Conservation (phyloP, 2,888 invertebrate species). For the Synanthedon andrenaeformis region DNA sequence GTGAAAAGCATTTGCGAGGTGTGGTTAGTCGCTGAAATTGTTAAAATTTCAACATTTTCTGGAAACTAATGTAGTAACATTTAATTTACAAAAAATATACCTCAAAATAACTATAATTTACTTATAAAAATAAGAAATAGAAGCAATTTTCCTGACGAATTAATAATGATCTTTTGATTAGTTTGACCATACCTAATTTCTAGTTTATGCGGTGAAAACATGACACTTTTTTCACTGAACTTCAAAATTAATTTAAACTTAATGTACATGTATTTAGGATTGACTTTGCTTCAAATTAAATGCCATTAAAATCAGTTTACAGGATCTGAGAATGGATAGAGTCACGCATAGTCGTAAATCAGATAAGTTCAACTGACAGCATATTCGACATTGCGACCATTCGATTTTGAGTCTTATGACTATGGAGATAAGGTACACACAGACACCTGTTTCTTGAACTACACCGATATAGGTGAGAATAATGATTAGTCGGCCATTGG, state of each 20-base stretch:
- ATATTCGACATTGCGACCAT: not conserved
- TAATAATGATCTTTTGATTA: slow-evolving; percentile 54
- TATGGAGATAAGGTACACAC: not conserved
- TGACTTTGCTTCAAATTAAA: slow-evolving; percentile 27
- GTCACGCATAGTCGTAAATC: slow-evolving; percentile 60
- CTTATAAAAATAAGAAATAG: not conserved
- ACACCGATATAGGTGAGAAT: slow-evolving; percentile 11
- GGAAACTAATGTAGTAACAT: too few species aligned
- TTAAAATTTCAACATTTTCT: too few species aligned
- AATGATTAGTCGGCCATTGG: slow-evolving; percentile 30
- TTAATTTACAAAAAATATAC: too few species aligned
- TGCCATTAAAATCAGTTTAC: slow-evolving; percentile 54
- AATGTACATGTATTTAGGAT: slow-evolving; percentile 25
- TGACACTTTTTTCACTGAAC: slow-evolving; percentile 36
- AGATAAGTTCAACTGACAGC: slow-evolving; percentile 32
- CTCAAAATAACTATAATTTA: too few species aligned
- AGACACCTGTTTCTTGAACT: not conserved
- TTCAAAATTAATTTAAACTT: slow-evolving; percentile 25
- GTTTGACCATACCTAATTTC: slow-evolving; percentile 51
- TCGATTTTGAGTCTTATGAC: not conserved
- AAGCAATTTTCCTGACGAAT: slow-evolving; percentile 19
- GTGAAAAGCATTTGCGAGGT: too few species aligned
- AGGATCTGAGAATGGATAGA: slow-evolving; percentile 44
- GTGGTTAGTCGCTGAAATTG: too few species aligned
- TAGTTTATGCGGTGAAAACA: slow-evolving; percentile 48